phyloP scores from a whole-genome alignment of 2,888 invertebrate genomes.

The Ptilodon capucinus region DNA sequence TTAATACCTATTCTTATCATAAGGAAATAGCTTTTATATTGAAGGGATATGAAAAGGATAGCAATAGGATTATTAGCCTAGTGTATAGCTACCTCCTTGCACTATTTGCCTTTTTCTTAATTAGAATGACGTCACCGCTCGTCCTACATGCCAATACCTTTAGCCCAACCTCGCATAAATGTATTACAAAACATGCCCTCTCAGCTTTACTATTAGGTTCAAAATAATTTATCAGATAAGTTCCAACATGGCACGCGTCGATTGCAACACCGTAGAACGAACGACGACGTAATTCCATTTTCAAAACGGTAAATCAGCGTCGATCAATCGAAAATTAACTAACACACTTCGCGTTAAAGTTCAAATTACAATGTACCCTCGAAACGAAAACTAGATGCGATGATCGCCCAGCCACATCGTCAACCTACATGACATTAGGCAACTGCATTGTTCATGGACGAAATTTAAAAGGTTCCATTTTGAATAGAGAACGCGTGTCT shows the following conservation, averaged over 20 bases:
- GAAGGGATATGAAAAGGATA: too few species aligned
- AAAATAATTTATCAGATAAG: constrained; percentile 38
- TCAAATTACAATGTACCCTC: constrained; percentile 23
- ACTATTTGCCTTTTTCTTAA: constrained; percentile 27
- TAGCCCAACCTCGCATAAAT: constrained; percentile 31
- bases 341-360: constrained; percentile 28
- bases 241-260: constrained; percentile 65
- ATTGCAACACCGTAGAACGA: constrained; percentile 58
- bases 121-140: constrained; percentile 56
- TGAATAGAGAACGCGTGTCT: constrained; percentile 13
- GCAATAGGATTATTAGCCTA: too few species aligned
- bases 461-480: constrained; percentile 36
- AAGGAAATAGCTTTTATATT: too few species aligned
- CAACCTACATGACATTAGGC: constrained; percentile 72
- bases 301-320: constrained; percentile 47
- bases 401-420: constrained; percentile 53
- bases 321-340: constrained; percentile 24
- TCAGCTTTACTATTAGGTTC: constrained; percentile 29
- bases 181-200: constrained; percentile 29
- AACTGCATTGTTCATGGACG: constrained; percentile 55
- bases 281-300: constrained; percentile 49
- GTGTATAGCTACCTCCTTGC: too few species aligned
- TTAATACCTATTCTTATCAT: too few species aligned
- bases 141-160: constrained; percentile 53
- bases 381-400: constrained; percentile 46